These are phyloP conservation scores for Scrobipalpa costella DNA, from an alignment of 2,888 invertebrate species.

Conservation along the genomic window DNA sequence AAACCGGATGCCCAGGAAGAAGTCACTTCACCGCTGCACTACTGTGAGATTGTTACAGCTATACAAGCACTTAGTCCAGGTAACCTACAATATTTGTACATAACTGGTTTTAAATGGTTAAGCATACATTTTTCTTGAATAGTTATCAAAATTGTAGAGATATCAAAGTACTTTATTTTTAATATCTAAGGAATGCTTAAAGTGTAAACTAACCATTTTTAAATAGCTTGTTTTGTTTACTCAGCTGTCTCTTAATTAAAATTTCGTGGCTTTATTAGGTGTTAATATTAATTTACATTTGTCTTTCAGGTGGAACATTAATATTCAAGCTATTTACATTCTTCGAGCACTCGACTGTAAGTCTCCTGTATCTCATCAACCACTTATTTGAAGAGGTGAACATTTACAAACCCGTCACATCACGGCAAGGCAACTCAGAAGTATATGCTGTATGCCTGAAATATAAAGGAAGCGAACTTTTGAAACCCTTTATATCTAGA, in stretches of 20 bases:
- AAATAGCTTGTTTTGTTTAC: not conserved
- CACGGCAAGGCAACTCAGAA: constrained; percentile 98
- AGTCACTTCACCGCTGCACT: constrained; percentile 88
- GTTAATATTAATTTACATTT: constrained; percentile 2
- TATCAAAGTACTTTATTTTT: too few species aligned
- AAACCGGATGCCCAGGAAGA: constrained; percentile 94
- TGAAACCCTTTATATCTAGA: constrained; percentile 64
- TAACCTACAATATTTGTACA: constrained; percentile 41
- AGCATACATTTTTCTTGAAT: not conserved
- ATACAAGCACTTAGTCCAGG: constrained; percentile 84
- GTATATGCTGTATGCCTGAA: constrained; percentile 89
- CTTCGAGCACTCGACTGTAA: constrained; percentile 91
- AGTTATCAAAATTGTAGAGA: not conserved
- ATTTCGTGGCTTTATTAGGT: not conserved
- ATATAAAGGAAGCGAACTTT: constrained; percentile 75
- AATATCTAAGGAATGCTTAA: too few species aligned
- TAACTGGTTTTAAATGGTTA: not conserved
- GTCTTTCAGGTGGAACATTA: constrained; percentile 85
- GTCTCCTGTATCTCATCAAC: constrained; percentile 89
- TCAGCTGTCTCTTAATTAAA: constrained; percentile 21
- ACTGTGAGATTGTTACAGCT: constrained; percentile 91
- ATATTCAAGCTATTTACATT: constrained; percentile 95
- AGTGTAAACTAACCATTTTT: too few species aligned
- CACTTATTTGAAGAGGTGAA: constrained; percentile 87
- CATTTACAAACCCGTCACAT: constrained; percentile 93